Evolutionary conservation across 2,888 invertebrate genomes (phyloP), one percentile per base, ranked within the genome.

Genomic region (Euspilapteryx auroguttella): DNA sequence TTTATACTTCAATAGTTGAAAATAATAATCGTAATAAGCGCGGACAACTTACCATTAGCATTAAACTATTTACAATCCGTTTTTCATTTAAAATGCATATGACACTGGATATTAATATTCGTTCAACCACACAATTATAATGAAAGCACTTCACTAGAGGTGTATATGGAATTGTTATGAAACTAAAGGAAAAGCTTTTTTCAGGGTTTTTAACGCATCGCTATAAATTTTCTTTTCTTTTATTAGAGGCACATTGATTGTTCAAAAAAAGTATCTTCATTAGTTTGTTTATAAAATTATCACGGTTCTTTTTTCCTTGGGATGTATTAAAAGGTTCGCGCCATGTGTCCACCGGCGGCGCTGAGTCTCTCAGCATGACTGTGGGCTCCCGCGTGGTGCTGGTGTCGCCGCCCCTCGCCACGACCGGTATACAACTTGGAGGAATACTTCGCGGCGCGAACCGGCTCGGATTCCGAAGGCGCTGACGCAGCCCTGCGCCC

Each of bases 341-440:
- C 57, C 69, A 57, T 69, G 69, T 55, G 64, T 59, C 69, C 73
- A n/a, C 59, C 62, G 57, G 46, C 62, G 64, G 58, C 57, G 69
- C 69, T 61, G 73, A 73, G 64, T 49, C 42, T 61, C 75, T 62
- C 75, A 75, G 75, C 75, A 75, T 73, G 75, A 75, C 75, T 75
- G 73, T 66, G 61, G 54, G 65, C 66, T 65, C 73, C 73, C 69
- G 69, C 69, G 64, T 55, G 59, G 71, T 55, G 69, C 66, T 69
- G 71, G 71, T 69, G 66, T 56, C 56, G 43, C 40, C 49, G 55
- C 53, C 49, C 65, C 63, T 17, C 17, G 17, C 17, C 5, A 5
- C 17, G 17, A 8, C 17, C 17, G 17, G 17, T 8, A n/a, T n/a
- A n/a, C n/a, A n/a, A n/a, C n/a, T n/a, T n/a, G n/a, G n/a, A n/a